A percentile compares a stretch with the other conserved stretches of the same genome.
These are phyloP conservation scores for Henicopernis longicauda DNA, from an alignment of 2,113 vertebrate species.

Conservation along the genomic window DNA sequence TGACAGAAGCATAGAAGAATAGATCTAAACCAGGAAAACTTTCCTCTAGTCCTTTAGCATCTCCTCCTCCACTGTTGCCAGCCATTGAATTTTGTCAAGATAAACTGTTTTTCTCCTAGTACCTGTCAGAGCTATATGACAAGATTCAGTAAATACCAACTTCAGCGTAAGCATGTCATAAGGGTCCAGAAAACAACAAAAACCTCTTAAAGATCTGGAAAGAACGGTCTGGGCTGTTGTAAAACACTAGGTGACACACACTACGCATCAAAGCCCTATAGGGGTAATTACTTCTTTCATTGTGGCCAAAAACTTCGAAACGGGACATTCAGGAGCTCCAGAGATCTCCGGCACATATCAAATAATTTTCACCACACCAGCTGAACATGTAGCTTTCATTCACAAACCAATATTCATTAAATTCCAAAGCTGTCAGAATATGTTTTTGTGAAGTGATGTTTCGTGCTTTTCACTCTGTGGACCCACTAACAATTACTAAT, in stretches of 20 bases:
- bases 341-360: not conserved
- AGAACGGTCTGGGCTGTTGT: not conserved
- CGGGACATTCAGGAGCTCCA: not conserved
- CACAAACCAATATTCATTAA: not conserved
- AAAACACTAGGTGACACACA: not conserved
- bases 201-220: not conserved
- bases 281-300: not conserved
- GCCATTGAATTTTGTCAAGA: not conserved
- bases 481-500: not conserved
- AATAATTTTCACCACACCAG: not conserved
- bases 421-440: not conserved
- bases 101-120: not conserved
- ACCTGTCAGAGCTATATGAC: not conserved
- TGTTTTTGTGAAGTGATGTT: not conserved
- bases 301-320: not conserved
- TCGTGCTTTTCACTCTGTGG: not conserved
- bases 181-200: not conserved
- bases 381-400: not conserved
- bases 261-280: accelerated
- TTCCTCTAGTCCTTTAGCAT: not conserved
- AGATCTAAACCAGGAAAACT: not conserved
- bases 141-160: not conserved
- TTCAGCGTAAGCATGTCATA: not conserved
- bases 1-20: not conserved
- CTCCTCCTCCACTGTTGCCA: not conserved